Evolutionary conservation across 1,140 invertebrate genomes (phyloP).

Genomic region (Pararge aegeria): DNA sequence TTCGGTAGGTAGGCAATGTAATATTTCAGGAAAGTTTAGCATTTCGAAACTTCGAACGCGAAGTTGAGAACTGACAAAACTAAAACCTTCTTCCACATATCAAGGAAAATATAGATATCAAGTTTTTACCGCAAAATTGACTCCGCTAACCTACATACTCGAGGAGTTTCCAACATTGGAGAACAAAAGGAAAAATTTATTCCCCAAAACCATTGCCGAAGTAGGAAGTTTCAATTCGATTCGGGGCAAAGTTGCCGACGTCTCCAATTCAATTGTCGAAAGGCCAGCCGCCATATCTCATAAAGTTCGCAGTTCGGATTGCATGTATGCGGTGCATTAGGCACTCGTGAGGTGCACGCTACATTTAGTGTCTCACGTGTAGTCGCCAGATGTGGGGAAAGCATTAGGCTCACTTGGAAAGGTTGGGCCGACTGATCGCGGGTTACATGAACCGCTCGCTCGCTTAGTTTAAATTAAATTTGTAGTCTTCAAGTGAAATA

Average conservation of each 20-base stretch:
- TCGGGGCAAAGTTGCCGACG: conserved; percentile 2
- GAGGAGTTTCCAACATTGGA: neutral
- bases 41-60: neutral
- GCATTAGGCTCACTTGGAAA: conserved; percentile 17
- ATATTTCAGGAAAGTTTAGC: neutral
- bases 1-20: too few species aligned
- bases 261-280: conserved; percentile 23
- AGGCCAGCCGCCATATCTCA: conserved; percentile 20
- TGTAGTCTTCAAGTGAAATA: too few species aligned
- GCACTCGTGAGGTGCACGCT: conserved; percentile 17
- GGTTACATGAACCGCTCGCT: too few species aligned
- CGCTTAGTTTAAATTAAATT: too few species aligned
- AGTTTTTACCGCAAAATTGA: neutral
- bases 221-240: conserved; percentile 10
- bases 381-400: conserved; percentile 13
- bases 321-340: conserved; percentile 28
- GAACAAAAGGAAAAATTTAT: neutral
- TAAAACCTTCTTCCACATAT: neutral
- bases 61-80: neutral
- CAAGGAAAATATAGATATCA: neutral
- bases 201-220: conserved; percentile 1
- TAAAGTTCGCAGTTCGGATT: conserved; percentile 20
- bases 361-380: conserved; percentile 20
- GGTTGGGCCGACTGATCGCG: conserved; percentile 2
- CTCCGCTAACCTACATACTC: neutral